Conservation (phyloP, 2,113 vertebrate genomes). For the Tragelaphus scriptus region DNA sequence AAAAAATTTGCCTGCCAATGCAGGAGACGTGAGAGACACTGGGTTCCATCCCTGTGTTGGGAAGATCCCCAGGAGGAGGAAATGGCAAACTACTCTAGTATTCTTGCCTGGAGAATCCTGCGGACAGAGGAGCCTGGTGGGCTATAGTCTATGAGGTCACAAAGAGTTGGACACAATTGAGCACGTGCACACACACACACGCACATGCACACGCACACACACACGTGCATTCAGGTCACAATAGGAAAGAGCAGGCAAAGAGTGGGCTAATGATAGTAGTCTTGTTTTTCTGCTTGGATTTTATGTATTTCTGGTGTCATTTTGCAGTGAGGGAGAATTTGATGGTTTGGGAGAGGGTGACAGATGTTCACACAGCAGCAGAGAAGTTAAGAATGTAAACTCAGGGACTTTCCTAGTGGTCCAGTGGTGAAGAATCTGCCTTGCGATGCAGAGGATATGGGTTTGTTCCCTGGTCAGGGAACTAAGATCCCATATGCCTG, state of each 20-base stretch:
- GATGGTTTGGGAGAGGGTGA: not conserved
- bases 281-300: not conserved
- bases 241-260: not conserved
- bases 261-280: not conserved
- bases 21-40: not conserved
- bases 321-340: not conserved
- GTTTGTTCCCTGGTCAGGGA: not conserved
- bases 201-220: fast-evolving
- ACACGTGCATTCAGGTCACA: not conserved
- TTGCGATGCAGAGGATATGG: not conserved
- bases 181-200: fast-evolving
- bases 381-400: not conserved
- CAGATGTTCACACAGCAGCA: not conserved
- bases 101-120: not conserved
- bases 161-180: not conserved
- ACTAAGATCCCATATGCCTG: not conserved
- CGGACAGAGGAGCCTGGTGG: not conserved
- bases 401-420: not conserved
- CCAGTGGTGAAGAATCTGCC: not conserved
- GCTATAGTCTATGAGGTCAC: not conserved
- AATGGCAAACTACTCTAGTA: not conserved
- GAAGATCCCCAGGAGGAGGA: not conserved
- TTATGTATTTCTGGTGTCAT: not conserved
- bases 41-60: not conserved
- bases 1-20: not conserved